Evolutionary conservation across 2,113 vertebrate genomes (phyloP).

Genomic region (Burhinus bistriatus): DNA sequence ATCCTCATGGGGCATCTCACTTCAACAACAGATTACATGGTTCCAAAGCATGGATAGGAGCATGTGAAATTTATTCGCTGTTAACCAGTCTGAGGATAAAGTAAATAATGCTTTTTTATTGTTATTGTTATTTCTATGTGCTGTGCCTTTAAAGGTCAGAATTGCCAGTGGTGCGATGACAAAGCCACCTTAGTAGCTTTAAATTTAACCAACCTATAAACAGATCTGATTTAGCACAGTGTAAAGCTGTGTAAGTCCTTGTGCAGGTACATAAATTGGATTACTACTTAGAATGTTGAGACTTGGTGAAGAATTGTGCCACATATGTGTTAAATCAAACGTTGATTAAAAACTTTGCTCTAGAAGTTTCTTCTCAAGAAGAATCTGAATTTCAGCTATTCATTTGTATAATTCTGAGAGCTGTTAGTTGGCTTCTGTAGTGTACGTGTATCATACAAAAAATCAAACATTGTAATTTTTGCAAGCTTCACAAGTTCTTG

Average conservation of each 20-base stretch:
- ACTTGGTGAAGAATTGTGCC: neutral
- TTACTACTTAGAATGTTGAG: neutral
- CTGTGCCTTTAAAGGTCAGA: neutral
- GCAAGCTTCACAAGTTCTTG: neutral
- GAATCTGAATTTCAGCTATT: neutral
- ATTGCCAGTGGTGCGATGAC: neutral
- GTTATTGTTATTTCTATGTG: neutral
- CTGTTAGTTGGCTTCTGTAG: neutral
- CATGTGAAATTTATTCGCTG: conserved; percentile 91
- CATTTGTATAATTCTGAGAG: neutral
- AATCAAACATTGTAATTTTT: neutral
- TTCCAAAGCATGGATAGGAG: conserved; percentile 93
- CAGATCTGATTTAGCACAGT: neutral
- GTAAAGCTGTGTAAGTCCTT: neutral
- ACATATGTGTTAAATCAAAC: neutral
- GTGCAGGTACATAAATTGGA: neutral
- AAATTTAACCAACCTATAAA: neutral
- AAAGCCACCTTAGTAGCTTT: neutral
- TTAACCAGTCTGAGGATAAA: conserved; percentile 85
- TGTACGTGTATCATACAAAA: accelerated
- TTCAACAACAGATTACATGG: conserved; percentile 83
- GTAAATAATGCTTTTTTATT: conserved; percentile 67
- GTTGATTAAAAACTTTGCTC: neutral
- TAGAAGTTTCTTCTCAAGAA: neutral
- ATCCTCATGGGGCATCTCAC: conserved; percentile 91